Percentiles rank a stretch among this genome's conserved stretches.
phyloP scores from a whole-genome alignment of 92 coral and sea anemone genomes.

The Phenganax subtilis region DNA sequence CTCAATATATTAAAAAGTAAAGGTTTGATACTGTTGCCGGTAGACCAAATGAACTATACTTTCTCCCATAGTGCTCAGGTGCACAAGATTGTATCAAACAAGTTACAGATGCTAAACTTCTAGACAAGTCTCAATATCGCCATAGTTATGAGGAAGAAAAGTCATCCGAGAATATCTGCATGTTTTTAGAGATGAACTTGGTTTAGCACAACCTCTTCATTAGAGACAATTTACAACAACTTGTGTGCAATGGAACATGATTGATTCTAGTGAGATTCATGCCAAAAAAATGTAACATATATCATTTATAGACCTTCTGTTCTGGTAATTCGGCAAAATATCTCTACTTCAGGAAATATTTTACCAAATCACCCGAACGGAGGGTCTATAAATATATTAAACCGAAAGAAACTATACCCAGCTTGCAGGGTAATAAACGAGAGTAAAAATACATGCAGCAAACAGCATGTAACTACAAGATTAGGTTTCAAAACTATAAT shows the following conservation, averaged over 20 bases:
- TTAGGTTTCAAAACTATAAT: no score
- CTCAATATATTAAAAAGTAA: neutral
- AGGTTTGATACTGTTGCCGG: slow-evolving; percentile 12
- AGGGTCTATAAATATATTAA: no score
- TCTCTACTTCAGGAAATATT: no score
- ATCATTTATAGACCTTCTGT: no score
- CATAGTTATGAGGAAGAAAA: neutral
- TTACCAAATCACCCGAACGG: no score
- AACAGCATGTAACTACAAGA: no score
- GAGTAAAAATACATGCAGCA: no score
- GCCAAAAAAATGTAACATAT: no score
- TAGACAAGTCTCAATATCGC: slow-evolving; percentile 5
- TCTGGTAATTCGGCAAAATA: no score
- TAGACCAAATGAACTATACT: slow-evolving; percentile 14
- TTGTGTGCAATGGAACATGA: neutral
- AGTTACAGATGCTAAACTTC: neutral
- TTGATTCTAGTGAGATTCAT: neutral
- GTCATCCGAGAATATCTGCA: slow-evolving; percentile 8
- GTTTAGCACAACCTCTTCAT: neutral
- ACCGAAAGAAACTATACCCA: no score
- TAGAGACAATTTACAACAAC: neutral
- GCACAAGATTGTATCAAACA: neutral
- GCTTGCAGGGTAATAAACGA: no score
- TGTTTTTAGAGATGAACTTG: neutral
- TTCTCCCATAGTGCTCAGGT: slow-evolving; percentile 15